These are phyloP conservation scores for Barnardius zonarius DNA, from an alignment of 2,113 vertebrate species.

Conservation along the genomic window DNA sequence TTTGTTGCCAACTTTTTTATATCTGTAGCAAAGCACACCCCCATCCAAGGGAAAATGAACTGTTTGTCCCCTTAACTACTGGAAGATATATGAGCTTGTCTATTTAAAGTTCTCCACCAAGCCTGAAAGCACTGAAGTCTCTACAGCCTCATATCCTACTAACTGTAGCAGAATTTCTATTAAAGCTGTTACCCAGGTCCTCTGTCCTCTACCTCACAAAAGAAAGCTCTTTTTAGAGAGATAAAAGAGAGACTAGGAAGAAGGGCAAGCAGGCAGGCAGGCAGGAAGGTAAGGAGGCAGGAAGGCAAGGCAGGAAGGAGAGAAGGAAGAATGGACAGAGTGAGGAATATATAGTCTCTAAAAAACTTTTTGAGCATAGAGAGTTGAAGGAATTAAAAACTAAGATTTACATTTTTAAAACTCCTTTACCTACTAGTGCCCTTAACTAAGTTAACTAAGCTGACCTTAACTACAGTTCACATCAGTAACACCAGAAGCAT, in stretches of 20 bases:
- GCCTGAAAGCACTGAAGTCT: background rate
- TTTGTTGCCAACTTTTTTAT: background rate
- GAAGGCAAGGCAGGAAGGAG: background rate
- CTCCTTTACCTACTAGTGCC: background rate
- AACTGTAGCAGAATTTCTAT: background rate
- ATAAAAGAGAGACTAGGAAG: no score
- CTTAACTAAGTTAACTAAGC: background rate
- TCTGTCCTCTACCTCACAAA: background rate
- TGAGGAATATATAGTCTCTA: rapidly evolving
- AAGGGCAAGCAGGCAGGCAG: rapidly evolving
- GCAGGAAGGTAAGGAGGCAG: rapidly evolving
- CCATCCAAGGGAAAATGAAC: background rate
- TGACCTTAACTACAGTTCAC: background rate
- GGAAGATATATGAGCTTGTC: background rate
- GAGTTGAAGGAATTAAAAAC: background rate
- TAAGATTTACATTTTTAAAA: background rate
- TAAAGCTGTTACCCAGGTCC: background rate
- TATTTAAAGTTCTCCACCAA: background rate
- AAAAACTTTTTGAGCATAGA: background rate
- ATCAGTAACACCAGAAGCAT: background rate
- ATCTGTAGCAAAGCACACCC: background rate
- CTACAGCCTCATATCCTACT: background rate
- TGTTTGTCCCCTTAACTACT: background rate
- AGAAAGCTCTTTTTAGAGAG: background rate
- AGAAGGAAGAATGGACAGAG: background rate